Evolutionary conservation across 2,888 invertebrate species (phyloP), one percentile per base, ranked within the genome.

Genomic region (Heteropelma amictum): DNA sequence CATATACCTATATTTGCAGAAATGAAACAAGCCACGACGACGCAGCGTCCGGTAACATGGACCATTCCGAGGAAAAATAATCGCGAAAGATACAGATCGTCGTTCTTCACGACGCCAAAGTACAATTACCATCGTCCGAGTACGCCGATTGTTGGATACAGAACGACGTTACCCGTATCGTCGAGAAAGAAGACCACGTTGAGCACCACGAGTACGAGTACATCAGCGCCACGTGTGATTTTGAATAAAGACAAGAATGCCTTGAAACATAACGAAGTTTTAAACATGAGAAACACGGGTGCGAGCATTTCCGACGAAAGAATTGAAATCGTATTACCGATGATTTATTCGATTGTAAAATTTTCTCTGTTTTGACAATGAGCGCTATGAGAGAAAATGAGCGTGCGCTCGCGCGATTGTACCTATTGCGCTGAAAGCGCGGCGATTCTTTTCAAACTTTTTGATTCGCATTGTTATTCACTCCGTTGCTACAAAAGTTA

Each of bases 91-190:
- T 83, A 83, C 40, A 83, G 82, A 76, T 78, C 77, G 49, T 72
- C 77, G 6, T 82, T 77, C 40, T 17, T 60, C 33, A 84, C 86
- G 45, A 82, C 82, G 53, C 80, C 82, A 60, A 84, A 83, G 77
- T 82, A 82, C 30, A 67, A 80, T 64, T 81, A 79, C 75, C 82
- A 84, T 68, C 86, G 84, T 78, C 80, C 83, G 77, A 87, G 86
- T 79, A 87, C 87, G 14, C 85, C 86, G 42, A 81, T 83, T 28
- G 81, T 83, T 67, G 82, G 85, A 81, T 85, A 85, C 73, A 86
- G 84, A 76, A 87, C 85, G 67, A 87, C 87, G 33, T 82, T 80
- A 63, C 81, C 80, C 58, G 79, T 84, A 72, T 78, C 81, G 42
- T 79, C 81, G 76, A 84, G 80, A 77, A 84, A 84, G 76, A 78